Evolutionary conservation across 2,113 vertebrate genomes (phyloP).

Genomic region (Manacus vitellinus): DNA sequence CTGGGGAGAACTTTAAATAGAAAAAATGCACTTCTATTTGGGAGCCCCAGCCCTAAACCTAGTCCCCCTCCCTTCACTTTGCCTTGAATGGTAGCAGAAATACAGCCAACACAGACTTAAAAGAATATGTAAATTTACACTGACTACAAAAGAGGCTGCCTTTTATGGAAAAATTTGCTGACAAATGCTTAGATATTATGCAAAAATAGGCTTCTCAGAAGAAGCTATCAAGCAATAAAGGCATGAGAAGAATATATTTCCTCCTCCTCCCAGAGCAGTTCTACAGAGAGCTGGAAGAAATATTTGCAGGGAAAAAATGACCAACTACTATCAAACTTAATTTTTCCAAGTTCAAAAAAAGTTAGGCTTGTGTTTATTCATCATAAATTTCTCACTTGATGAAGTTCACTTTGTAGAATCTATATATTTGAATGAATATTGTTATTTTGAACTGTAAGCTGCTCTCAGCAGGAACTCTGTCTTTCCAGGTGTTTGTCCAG

Average conservation of each 20-base stretch:
- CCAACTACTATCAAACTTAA: not conserved
- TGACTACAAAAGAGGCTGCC: not conserved
- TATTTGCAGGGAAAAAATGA: not conserved
- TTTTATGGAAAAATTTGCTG: not conserved
- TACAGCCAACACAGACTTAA: not conserved
- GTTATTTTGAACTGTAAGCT: not conserved
- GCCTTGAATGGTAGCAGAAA: constrained; percentile 11
- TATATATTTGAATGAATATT: not conserved
- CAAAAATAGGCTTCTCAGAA: not conserved
- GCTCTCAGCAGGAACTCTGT: not conserved
- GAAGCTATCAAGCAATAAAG: not conserved
- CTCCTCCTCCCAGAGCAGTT: not conserved
- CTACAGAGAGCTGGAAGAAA: not conserved
- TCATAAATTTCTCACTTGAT: not conserved
- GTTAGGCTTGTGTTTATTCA: not conserved
- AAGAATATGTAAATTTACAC: not conserved
- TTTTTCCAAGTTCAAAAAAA: not conserved
- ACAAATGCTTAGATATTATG: not conserved
- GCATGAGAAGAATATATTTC: not conserved
- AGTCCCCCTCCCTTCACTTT: not conserved
- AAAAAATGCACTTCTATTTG: not conserved
- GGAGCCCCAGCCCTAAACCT: not conserved
- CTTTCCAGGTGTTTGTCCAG: not conserved
- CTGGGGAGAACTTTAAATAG: not conserved
- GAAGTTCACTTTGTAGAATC: not conserved